A percentile compares a stretch with the other conserved stretches of the same genome.
phyloP scores from a whole-genome alignment of 2,888 invertebrate genomes.

The Pseudanteris insignis region DNA sequence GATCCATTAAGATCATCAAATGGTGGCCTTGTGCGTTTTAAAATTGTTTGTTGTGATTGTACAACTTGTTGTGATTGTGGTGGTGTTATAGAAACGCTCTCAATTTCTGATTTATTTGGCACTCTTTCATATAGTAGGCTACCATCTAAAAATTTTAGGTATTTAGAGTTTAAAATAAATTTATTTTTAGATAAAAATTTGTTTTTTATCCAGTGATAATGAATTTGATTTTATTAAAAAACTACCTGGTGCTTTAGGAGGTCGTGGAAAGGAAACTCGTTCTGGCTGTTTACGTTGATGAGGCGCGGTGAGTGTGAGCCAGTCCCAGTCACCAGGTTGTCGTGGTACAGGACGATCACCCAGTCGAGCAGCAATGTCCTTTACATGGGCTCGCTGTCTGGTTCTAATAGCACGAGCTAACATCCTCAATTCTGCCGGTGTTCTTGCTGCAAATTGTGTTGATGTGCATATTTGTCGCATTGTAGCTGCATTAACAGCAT shows the following conservation, averaged over 20 bases:
- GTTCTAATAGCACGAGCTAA: conserved; percentile 61
- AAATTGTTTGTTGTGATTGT: conserved; percentile 68
- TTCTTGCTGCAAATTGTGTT: too few relatives aligned
- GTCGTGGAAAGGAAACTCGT: conserved; percentile 87
- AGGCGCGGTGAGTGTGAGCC: conserved; percentile 79
- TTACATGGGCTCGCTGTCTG: conserved; percentile 68
- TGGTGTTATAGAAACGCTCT: conserved; percentile 71
- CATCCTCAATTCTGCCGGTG: too few relatives aligned
- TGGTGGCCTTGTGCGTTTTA: conserved; percentile 79
- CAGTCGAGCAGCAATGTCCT: conserved; percentile 76
- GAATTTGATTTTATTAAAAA: not conserved
- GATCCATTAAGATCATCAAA: conserved; percentile 91
- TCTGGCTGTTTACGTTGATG: conserved; percentile 83
- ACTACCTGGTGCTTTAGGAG: conserved; percentile 84
- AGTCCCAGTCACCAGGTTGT: conserved; percentile 71
- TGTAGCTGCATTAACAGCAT: too few relatives aligned
- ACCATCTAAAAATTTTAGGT: conserved; percentile 71
- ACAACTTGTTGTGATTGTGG: conserved; percentile 63
- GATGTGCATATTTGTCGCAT: too few relatives aligned
- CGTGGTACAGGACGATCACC: conserved; percentile 70
- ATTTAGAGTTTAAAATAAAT: not conserved
- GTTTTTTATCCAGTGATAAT: too few relatives aligned
- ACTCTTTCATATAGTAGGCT: conserved; percentile 88
- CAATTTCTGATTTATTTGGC: conserved; percentile 79
- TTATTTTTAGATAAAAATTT: not conserved